A percentile compares a stretch with the other conserved stretches of the same genome.
phyloP scores from a whole-genome alignment of 2,113 vertebrate genomes.

The Mobula birostris region DNA sequence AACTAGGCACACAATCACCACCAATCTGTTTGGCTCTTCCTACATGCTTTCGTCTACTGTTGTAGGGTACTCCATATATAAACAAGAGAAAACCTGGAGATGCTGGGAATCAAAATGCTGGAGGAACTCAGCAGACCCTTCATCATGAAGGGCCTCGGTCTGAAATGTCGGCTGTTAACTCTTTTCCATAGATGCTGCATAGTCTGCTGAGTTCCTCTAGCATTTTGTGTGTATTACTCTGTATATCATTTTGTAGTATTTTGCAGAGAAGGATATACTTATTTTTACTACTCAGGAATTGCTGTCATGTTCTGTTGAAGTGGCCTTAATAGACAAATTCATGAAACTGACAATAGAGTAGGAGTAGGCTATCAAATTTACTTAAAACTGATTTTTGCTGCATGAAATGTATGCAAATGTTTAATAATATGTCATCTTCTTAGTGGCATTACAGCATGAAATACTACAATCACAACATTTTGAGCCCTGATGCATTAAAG shows the following conservation, averaged over 20 bases:
- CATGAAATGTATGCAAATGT: slow-evolving; percentile 36
- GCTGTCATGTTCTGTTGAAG: slow-evolving; percentile 30
- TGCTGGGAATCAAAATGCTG: too few species aligned
- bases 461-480: slow-evolving; percentile 33
- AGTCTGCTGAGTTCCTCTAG: too few species aligned
- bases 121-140: too few species aligned
- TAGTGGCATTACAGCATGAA: slow-evolving; percentile 25
- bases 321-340: slow-evolving; percentile 35
- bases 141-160: too few species aligned
- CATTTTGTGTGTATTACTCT: neutral
- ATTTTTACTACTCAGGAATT: slow-evolving; percentile 24
- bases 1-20: neutral
- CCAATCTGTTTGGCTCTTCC: slow-evolving; percentile 3
- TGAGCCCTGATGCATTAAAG: slow-evolving; percentile 9
- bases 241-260: neutral
- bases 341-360: slow-evolving; percentile 34
- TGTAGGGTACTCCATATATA: neutral
- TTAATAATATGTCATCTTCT: slow-evolving; percentile 25
- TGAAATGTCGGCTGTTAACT: too few species aligned
- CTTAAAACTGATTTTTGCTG: slow-evolving; percentile 16
- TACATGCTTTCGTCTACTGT: neutral
- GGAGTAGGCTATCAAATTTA: slow-evolving; percentile 35
- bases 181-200: too few species aligned
- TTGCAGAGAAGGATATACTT: neutral
- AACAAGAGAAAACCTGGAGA: too few species aligned